A percentile compares a stretch with the other conserved stretches of the same genome.
Evolutionary conservation across 2,888 invertebrate species (phyloP).

Genomic region (Chymomyza fuscimana): DNA sequence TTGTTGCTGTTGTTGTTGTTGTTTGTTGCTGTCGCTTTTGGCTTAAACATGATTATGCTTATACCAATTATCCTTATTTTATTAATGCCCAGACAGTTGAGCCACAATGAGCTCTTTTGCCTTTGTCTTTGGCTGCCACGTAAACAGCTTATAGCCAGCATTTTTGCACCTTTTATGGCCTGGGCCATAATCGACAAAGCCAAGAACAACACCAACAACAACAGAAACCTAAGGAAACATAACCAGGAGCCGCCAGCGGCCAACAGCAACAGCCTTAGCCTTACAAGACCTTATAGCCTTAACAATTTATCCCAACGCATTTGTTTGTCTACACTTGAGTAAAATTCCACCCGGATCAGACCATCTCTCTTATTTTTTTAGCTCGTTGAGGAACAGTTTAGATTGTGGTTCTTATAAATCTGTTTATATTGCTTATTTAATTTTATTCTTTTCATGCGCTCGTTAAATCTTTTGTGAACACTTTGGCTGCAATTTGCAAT

Average conservation of each 20-base stretch:
- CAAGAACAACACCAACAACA: constrained; percentile 19
- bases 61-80: constrained; percentile 78
- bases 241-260: constrained; percentile 6
- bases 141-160: constrained; percentile 50
- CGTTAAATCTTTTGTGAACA: constrained; percentile 9
- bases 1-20: neutral
- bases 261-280: neutral
- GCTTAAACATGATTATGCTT: constrained; percentile 77
- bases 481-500: neutral
- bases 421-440: constrained; percentile 32
- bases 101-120: constrained; percentile 10
- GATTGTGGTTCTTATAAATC: constrained; percentile 20
- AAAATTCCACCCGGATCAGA: constrained; percentile 12
- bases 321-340: constrained; percentile 43
- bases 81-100: constrained; percentile 65
- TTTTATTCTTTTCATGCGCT: constrained; percentile 12
- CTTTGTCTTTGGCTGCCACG: constrained; percentile 35
- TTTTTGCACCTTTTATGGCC: constrained; percentile 68
- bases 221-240: constrained; percentile 9
- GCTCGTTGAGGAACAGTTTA: neutral
- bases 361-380: constrained; percentile 18
- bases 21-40: constrained; percentile 42
- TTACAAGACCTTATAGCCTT: constrained; percentile 7
- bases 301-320: constrained; percentile 61
- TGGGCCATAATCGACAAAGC: constrained; percentile 61